Percentiles rank a stretch among this genome's conserved stretches.
phyloP scores from a whole-genome alignment of 2,113 vertebrate genomes.

The Alouatta palliata region DNA sequence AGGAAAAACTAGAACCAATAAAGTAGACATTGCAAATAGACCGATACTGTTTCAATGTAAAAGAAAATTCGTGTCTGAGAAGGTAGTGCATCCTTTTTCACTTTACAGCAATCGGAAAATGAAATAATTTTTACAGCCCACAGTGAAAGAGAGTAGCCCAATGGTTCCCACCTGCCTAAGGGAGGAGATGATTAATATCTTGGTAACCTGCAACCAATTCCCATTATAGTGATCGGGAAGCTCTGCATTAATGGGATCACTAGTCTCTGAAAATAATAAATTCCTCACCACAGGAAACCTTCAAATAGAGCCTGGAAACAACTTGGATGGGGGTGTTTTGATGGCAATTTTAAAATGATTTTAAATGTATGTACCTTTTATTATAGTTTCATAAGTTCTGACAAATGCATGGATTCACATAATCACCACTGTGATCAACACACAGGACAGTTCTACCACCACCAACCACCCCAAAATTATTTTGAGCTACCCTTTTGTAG shows the following conservation, averaged over 20 bases:
- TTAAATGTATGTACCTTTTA: background rate
- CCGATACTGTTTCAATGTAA: background rate
- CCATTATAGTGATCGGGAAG: background rate
- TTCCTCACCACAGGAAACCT: background rate
- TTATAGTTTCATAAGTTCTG: background rate
- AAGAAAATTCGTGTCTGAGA: background rate
- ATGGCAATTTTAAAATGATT: background rate
- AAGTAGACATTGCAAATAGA: background rate
- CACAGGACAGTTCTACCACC: background rate
- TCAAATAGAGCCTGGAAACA: background rate
- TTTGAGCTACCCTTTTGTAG: background rate
- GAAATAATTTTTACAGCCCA: background rate
- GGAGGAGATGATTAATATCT: background rate
- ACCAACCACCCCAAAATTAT: background rate
- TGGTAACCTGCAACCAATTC: background rate
- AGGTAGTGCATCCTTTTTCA: background rate
- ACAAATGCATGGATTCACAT: background rate
- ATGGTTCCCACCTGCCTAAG: background rate
- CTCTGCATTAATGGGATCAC: background rate
- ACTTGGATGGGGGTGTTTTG: background rate
- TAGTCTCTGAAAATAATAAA: background rate
- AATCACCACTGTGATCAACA: background rate
- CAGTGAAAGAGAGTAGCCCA: background rate
- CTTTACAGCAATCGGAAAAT: background rate
- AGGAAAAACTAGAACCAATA: background rate